Percentiles rank a stretch among this genome's conserved stretches.
Conservation (phyloP, 2,797 vertebrate species). For the Saxicola maurus region DNA sequence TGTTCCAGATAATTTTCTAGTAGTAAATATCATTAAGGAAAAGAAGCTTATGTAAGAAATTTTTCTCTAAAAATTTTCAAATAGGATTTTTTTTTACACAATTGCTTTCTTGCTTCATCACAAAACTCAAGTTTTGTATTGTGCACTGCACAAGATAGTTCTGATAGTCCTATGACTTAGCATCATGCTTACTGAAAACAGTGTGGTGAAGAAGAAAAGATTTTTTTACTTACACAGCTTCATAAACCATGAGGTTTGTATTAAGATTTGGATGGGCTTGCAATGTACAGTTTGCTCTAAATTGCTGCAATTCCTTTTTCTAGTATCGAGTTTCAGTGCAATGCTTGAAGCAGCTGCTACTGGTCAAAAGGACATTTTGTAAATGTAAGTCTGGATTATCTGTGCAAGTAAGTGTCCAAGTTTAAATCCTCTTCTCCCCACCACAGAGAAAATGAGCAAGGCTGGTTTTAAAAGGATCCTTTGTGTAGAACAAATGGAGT, state of each 20-base stretch:
- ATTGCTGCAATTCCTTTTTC: constrained; percentile 60
- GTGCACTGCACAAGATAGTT: neutral
- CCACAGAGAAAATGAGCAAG: constrained; percentile 57
- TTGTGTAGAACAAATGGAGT: constrained; percentile 69
- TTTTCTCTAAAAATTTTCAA: neutral
- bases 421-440: constrained; percentile 59
- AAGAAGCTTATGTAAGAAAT: neutral
- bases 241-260: constrained; percentile 37
- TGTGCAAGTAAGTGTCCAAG: constrained; percentile 63
- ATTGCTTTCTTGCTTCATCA: neutral
- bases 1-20: neutral
- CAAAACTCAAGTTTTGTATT: neutral
- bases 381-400: constrained; percentile 70
- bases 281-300: constrained; percentile 45
- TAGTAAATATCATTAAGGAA: neutral
- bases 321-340: constrained; percentile 63
- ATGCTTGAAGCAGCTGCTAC: constrained; percentile 61
- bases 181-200: neutral
- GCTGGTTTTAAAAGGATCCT: constrained; percentile 63
- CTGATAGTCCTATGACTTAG: neutral
- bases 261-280: constrained; percentile 52
- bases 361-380: constrained; percentile 66
- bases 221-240: neutral
- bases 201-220: neutral
- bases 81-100: neutral